Evolutionary conservation across 1,140 invertebrate species (phyloP), one percentile per base, ranked within the genome.

Genomic region (Nixonia krombeini): DNA sequence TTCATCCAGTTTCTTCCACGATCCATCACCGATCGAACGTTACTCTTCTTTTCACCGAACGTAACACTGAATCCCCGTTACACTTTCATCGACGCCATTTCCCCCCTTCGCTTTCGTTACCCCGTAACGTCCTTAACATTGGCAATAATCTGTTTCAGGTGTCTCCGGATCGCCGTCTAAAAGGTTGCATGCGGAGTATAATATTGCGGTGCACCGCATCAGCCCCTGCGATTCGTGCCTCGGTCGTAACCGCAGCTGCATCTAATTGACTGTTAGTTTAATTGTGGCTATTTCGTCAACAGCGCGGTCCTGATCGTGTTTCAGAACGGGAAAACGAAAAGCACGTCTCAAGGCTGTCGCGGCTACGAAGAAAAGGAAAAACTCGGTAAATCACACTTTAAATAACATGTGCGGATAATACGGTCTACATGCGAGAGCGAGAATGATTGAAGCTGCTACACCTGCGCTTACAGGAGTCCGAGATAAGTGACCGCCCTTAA

Each of bases 381-480:
- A 31, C 31, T 29, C n/a, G n/a, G n/a, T 23, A 33, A 9, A 23
- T n/a, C n/a, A 33, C 12, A 13, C 31, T 33, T 10, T 10, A 33
- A 46, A 17, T 29, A 10, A 18, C 44, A 10, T 23, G 28, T 33
- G 25, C 41, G 12, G 17, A 49, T 13, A 13, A 23, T 16, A 25
- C 15, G 28, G 26, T 44, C 45, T 33, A 35, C 35, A 26, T 44
- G 9, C 41, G 37, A 62, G 25, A 64, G 40, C 49, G 63, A 61
- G 53, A 38, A 33, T 63, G 57, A 69, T 53, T 56, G 63, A 46
- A 35, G n/a, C n/a, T n/a, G n/a, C 35, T 69, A 62, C 67, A 73
- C 63, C 44, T 71, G 63, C 50, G 38, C 29, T n/a, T n/a, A n/a
- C n/a, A 21, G 6, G 6, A 3, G 2, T 21, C 29, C 44, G 37